phyloP scores from a whole-genome alignment of 2,797 vertebrate species.

The Miichthys miiuy region DNA sequence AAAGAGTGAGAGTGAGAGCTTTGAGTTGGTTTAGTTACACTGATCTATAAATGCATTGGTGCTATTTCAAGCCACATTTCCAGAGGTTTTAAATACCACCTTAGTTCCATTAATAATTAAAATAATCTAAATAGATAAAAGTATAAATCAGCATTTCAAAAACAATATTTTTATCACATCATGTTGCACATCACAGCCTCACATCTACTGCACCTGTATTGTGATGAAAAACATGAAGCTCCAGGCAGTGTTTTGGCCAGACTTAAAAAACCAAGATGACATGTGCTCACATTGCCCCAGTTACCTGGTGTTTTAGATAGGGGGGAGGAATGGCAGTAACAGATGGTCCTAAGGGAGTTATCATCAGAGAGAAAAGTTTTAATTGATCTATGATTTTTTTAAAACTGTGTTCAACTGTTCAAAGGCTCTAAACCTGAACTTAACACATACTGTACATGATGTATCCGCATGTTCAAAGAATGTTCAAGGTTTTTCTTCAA shows the following conservation, averaged over 20 bases:
- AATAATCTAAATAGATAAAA: background rate
- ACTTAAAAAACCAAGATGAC: background rate
- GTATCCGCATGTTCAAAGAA: background rate
- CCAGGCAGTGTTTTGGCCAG: background rate
- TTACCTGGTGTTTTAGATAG: conserved; percentile 7
- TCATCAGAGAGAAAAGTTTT: background rate
- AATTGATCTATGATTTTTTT: conserved; percentile 6
- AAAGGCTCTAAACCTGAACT: background rate
- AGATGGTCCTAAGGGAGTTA: conserved; percentile 21
- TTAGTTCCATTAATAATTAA: background rate
- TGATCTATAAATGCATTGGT: too few relatives aligned
- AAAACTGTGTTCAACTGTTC: background rate
- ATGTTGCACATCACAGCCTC: background rate
- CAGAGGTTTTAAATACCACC: background rate
- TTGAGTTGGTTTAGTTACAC: too few relatives aligned
- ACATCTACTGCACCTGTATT: background rate
- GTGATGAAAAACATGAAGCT: background rate
- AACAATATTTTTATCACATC: background rate
- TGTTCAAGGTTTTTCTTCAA: background rate
- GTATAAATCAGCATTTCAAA: background rate
- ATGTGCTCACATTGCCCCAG: background rate
- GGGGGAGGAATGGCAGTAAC: background rate
- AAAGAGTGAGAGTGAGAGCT: too few relatives aligned
- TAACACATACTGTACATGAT: background rate
- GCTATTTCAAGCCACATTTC: too few relatives aligned